Percentiles rank a stretch among this genome's conserved stretches.
phyloP scores from a whole-genome alignment of 2,797 vertebrate genomes.

The Pteronotus mesoamericanus region DNA sequence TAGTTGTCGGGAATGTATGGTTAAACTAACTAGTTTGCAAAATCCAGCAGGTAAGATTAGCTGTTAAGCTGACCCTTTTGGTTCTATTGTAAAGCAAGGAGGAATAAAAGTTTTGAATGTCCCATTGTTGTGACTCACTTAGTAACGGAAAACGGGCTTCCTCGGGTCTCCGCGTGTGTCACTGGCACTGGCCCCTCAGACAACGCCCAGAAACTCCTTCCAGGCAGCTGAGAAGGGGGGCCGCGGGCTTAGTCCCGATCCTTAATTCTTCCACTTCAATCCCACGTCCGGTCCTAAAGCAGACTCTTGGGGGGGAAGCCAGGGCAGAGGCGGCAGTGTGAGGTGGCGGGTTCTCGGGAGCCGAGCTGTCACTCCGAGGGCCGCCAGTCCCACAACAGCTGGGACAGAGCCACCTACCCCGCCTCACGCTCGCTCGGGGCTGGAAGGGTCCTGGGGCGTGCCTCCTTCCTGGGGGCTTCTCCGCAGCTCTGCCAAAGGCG shows the following conservation, averaged over 20 bases:
- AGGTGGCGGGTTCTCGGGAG: rapidly evolving
- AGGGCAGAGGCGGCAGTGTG: rapidly evolving
- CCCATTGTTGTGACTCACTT: not conserved
- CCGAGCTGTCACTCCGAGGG: rapidly evolving
- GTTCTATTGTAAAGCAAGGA: not conserved
- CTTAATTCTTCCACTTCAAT: not conserved
- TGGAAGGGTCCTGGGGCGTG: not conserved
- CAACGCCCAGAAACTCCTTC: rapidly evolving
- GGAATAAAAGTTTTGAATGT: not conserved
- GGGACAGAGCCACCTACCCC: not conserved
- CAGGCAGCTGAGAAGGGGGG: no score
- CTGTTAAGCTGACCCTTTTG: not conserved
- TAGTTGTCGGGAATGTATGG: not conserved
- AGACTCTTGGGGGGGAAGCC: not conserved
- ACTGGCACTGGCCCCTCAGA: rapidly evolving
- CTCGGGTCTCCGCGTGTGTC: not conserved
- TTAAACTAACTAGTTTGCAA: not conserved
- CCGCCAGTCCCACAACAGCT: not conserved
- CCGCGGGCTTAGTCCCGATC: not conserved
- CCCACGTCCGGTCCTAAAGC: no score
- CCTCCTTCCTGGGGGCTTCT: not conserved
- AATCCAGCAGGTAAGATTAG: not conserved
- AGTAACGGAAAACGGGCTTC: not conserved
- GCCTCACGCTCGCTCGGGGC: not conserved
- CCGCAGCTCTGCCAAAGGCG: not conserved